Base-by-base conservation (phyloP, 2,888 invertebrate species). In the Hyalella azteca region DNA sequence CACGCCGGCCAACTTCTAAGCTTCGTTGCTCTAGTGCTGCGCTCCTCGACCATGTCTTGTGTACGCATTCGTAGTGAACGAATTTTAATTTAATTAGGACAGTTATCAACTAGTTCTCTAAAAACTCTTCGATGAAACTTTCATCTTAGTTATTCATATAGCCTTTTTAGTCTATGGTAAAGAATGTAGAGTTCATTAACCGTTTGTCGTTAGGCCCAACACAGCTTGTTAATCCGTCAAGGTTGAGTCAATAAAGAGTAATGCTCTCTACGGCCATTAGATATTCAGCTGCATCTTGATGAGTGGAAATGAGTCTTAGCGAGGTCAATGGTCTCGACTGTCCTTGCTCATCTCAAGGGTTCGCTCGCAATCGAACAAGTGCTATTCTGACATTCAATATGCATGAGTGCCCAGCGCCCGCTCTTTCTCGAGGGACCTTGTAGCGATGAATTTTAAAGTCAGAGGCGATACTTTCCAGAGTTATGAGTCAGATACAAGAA, bases 401-500 rank as follows among this genome's bases (percentile, higher is more conserved):
- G 66, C 66, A 66, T 36, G 66, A 66, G 66, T 66, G 66, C 29
- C 66, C 36, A 15, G 36, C 13, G 11, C 66, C 29, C 19, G 36
- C 66, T 66, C 36, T 36, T 66, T 66, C 36, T 29, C 29, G n/a
- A 36, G 66, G 36, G 66, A 36, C 66, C 66, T 66, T 66, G 66
- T 66, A 66, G 66, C 66, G 36, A 66, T 66, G 66, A 66, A 66
- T 66, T 66, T 66, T 36, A 66, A 54, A 54, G 54, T 54, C 54
- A 54, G 54, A 54, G 54, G 54, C 54, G 54, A 54, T 54, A 54
- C 54, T 54, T 29, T 22, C 54, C 22, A 11, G 29, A 54, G 54
- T 54, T 54, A 54, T 54, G 54, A 26, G 54, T 54, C 54, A 54
- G 54, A 26, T 54, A 54, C 54, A 54, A 54, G 54, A 54, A 54